Evolutionary conservation across 2,113 vertebrate species (phyloP).

Genomic region (Tetrax tetrax): DNA sequence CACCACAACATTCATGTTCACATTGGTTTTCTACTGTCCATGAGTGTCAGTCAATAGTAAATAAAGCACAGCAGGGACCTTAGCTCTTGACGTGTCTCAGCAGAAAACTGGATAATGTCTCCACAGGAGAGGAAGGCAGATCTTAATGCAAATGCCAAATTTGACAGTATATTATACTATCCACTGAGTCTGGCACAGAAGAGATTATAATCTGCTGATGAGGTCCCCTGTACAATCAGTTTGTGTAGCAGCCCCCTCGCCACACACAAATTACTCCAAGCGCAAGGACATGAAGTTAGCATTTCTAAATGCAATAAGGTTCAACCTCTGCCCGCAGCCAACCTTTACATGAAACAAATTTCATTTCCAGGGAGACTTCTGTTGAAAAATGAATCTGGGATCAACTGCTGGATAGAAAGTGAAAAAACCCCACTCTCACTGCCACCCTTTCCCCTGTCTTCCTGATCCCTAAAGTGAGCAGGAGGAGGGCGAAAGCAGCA

Average conservation of each 20-base stretch:
- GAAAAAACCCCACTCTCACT: neutral
- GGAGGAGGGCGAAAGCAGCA: neutral
- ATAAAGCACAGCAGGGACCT: neutral
- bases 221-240: neutral
- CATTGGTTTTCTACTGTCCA: neutral
- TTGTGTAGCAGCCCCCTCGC: neutral
- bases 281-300: neutral
- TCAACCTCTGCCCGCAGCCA: neutral
- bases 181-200: neutral
- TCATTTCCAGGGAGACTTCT: neutral
- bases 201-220: neutral
- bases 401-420: neutral
- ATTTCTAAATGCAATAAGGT: neutral
- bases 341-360: neutral
- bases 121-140: neutral
- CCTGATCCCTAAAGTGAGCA: neutral
- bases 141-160: neutral
- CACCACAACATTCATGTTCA: neutral
- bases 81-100: neutral
- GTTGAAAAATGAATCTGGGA: neutral
- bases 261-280: neutral
- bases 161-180: neutral
- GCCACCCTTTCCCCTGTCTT: neutral
- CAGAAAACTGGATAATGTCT: neutral
- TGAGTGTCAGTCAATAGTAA: neutral